Percentiles rank a stretch among this genome's conserved stretches.
Evolutionary conservation across 2,797 vertebrate species (phyloP).

Genomic region (Schizothorax lantsangensis): DNA sequence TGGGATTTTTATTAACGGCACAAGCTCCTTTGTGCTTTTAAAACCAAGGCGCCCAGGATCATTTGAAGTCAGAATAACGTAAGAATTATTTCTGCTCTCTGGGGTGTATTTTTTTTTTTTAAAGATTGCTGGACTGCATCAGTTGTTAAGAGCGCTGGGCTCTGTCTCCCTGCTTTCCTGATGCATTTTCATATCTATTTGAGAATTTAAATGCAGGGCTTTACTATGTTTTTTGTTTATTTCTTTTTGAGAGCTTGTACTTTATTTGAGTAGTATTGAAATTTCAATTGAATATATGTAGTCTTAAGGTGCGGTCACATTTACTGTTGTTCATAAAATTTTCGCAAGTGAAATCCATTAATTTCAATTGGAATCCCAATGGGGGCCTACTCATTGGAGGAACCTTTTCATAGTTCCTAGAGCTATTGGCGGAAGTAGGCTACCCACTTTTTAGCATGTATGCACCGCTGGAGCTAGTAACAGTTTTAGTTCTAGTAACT

Average conservation of each 20-base stretch:
- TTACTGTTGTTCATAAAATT: neutral
- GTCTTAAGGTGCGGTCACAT: neutral
- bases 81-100: constrained; percentile 25
- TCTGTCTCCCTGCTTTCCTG: neutral
- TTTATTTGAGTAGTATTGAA: neutral
- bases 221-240: neutral
- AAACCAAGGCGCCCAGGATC: constrained; percentile 12
- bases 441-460: no score
- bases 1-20: constrained; percentile 35
- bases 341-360: neutral
- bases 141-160: neutral
- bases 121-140: neutral
- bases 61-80: constrained; percentile 26
- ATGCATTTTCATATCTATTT: neutral
- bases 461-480: no score
- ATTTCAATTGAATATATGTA: neutral
- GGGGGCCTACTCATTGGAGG: no score
- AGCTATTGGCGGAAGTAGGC: no score
- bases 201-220: neutral
- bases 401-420: no score
- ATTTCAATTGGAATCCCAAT: neutral
- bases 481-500: no score
- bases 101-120: neutral
- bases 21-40: constrained; percentile 38
- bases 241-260: neutral